phyloP scores from a whole-genome alignment of 2,113 vertebrate species.

The Malurus cyaneus region DNA sequence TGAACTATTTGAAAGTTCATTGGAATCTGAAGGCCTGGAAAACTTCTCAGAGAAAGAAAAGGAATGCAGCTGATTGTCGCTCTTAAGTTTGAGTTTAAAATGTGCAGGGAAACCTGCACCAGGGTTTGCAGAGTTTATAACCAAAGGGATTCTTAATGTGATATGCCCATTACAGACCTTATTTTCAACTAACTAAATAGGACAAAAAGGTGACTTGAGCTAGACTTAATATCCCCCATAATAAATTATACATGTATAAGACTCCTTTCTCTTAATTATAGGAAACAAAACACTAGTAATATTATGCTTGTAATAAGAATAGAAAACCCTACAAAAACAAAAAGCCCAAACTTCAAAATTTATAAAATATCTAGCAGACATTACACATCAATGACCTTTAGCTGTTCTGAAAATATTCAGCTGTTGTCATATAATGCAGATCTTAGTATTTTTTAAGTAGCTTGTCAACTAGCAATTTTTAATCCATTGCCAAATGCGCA shows the following conservation, averaged over 20 bases:
- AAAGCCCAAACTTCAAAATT: constrained; percentile 76
- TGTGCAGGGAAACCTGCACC: neutral
- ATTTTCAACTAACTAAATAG: neutral
- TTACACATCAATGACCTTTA: constrained; percentile 66
- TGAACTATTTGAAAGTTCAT: constrained; percentile 35
- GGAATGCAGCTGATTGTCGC: neutral
- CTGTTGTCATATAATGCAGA: constrained; percentile 69
- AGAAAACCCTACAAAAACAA: constrained; percentile 48
- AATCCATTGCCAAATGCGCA: constrained; percentile 77
- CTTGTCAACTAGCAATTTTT: constrained; percentile 73
- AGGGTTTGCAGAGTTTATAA: neutral
- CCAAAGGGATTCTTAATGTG: neutral
- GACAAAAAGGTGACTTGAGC: neutral
- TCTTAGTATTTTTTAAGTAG: constrained; percentile 71
- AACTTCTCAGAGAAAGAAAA: constrained; percentile 15
- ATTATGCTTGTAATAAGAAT: constrained; percentile 31
- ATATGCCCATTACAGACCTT: neutral
- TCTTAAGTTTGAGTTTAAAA: neutral
- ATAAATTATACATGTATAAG: neutral
- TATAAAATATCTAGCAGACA: constrained; percentile 74
- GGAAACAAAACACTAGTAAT: constrained; percentile 38
- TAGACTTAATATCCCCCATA: neutral
- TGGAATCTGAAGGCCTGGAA: constrained; percentile 25
- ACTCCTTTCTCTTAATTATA: neutral
- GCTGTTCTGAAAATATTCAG: constrained; percentile 75